These are phyloP conservation scores for Cephus rjabovi DNA, from an alignment of 2,888 invertebrate genomes.

Conservation along the genomic window DNA sequence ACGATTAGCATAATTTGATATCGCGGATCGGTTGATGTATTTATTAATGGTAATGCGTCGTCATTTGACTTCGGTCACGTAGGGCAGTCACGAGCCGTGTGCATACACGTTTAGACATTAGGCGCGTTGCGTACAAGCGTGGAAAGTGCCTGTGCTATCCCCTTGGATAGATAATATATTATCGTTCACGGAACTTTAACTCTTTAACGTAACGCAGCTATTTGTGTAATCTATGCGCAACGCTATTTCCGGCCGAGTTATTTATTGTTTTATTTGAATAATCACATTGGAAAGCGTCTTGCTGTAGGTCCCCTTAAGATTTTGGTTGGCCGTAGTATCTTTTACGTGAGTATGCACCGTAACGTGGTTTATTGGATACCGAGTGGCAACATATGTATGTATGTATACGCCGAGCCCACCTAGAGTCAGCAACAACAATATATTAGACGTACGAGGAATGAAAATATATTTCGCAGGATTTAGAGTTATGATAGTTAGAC, in stretches of 20 bases:
- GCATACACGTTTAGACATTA: neutral
- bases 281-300: constrained; percentile 50
- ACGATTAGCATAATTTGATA: constrained; percentile 58
- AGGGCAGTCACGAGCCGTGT: neutral
- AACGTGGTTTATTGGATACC: neutral
- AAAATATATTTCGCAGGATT: neutral
- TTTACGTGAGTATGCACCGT: neutral
- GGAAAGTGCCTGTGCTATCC: neutral
- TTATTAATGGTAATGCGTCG: constrained; percentile 44
- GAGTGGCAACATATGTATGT: neutral
- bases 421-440: neutral
- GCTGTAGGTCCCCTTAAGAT: constrained; percentile 34
- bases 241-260: constrained; percentile 42
- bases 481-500: neutral
- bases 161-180: constrained; percentile 45
- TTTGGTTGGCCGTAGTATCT: constrained; percentile 16
- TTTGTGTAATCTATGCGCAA: constrained; percentile 42
- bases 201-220: constrained; percentile 15
- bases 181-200: constrained; percentile 36
- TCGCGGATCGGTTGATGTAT: constrained; percentile 43
- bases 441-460: neutral
- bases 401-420: neutral
- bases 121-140: neutral
- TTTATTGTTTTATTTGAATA: constrained; percentile 57
- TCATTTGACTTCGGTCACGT: constrained; percentile 11